Conservation (phyloP, 2,888 invertebrate species). For the Drosophila differens region DNA sequence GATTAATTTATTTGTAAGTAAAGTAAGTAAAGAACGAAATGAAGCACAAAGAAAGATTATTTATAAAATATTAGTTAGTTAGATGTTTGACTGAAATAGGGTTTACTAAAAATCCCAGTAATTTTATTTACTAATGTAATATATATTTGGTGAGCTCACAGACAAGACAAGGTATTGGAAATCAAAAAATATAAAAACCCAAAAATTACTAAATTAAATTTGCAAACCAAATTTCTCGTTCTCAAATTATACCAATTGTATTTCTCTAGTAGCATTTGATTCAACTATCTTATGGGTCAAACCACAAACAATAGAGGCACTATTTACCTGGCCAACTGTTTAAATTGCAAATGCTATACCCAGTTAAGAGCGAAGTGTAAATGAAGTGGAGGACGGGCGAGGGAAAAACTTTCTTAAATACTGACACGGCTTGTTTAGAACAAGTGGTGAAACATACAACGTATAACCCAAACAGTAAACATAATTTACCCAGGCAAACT, state of each 20-base stretch:
- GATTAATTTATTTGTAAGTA: not conserved
- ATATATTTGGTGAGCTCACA: not conserved
- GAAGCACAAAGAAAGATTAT: not conserved
- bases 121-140: not conserved
- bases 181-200: not conserved
- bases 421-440: conserved; percentile 42
- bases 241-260: not conserved
- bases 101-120: not conserved
- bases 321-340: conserved; percentile 44
- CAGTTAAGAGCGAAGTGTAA: not conserved
- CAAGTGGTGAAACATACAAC: conserved; percentile 36
- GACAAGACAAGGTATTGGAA: not conserved
- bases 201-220: not conserved
- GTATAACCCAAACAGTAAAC: conserved; percentile 59
- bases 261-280: not conserved
- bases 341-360: conserved; percentile 44
- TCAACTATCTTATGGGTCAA: conserved; percentile 12
- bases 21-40: not conserved
- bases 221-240: not conserved
- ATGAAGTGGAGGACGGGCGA: no score
- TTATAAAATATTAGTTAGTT: not conserved
- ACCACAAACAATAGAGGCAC: not conserved
- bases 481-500: conserved; percentile 62
- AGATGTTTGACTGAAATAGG: not conserved
- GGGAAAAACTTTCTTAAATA: conserved; percentile 32